phyloP scores from a whole-genome alignment of 1,140 invertebrate genomes.

The Drosophila biarmipes region DNA sequence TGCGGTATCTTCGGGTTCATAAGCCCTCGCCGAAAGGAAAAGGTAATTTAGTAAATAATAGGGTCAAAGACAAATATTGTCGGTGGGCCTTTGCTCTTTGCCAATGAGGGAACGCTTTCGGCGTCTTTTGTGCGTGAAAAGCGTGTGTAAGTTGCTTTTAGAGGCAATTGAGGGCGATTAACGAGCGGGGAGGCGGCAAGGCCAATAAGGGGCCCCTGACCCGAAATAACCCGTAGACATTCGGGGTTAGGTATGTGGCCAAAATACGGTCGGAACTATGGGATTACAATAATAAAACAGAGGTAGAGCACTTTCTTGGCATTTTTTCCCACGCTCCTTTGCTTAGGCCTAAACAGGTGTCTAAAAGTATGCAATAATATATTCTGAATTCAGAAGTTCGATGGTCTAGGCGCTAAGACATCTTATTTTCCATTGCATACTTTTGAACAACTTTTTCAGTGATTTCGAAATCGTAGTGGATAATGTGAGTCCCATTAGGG shows the following conservation, averaged over 20 bases:
- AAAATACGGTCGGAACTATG: no score
- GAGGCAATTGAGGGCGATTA: conserved; percentile 74
- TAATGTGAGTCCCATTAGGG: no score
- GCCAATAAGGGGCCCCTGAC: neutral
- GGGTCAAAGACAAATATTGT: conserved; percentile 80
- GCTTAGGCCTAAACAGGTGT: neutral
- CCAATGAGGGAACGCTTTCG: conserved; percentile 64
- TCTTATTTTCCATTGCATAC: no score
- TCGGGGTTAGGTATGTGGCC: no score
- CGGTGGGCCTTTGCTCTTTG: conserved; percentile 39
- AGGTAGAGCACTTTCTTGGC: no score
- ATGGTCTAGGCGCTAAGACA: neutral
- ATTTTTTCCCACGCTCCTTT: no score
- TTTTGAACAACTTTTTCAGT: no score
- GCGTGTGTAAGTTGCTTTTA: conserved; percentile 72
- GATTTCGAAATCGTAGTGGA: no score
- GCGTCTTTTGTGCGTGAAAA: conserved; percentile 75
- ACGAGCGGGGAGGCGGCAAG: conserved; percentile 26
- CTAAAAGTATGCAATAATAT: neutral
- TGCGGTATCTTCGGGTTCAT: conserved; percentile 34
- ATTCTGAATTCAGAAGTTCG: no score
- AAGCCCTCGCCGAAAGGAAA: conserved; percentile 59
- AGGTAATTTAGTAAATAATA: conserved; percentile 82
- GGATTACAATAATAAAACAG: no score
- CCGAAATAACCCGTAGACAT: no score